These are phyloP conservation scores for Limnephilus rhombicus DNA, from an alignment of 2,888 invertebrate genomes.

Conservation along the genomic window DNA sequence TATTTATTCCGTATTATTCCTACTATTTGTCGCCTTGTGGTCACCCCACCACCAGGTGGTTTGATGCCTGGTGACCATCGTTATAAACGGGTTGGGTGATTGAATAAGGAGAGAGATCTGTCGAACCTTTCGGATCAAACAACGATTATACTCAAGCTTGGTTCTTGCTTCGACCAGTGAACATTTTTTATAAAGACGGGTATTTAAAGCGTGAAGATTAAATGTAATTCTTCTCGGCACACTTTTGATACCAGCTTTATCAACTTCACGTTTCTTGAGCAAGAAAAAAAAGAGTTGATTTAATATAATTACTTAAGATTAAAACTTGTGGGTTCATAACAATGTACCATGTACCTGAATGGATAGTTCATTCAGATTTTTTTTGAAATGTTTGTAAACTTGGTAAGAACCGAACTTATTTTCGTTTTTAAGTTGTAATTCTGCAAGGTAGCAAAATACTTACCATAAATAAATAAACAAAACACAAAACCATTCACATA, in stretches of 20 bases:
- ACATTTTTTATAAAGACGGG: background rate
- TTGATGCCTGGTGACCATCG: background rate
- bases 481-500: too few species aligned
- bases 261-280: background rate
- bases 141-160: background rate
- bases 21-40: background rate
- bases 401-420: background rate
- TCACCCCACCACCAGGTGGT: conserved; percentile 20
- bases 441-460: too few species aligned
- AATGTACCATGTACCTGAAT: too few species aligned
- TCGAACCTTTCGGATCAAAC: conserved; percentile 24
- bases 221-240: background rate
- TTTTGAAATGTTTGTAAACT: too few species aligned
- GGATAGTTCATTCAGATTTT: too few species aligned
- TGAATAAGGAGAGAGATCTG: conserved; percentile 16
- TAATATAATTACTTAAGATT: background rate
- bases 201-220: background rate
- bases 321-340: background rate
- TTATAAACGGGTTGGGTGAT: conserved; percentile 29
- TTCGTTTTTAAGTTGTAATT: too few species aligned
- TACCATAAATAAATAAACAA: too few species aligned
- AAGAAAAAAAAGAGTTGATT: background rate
- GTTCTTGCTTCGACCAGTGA: background rate
- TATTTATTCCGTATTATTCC: too few species aligned
- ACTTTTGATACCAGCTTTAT: background rate